Percentiles rank a stretch among this genome's conserved stretches.
Evolutionary conservation across 2,113 vertebrate species (phyloP).

Genomic region (Sarotherodon lohbergeri): DNA sequence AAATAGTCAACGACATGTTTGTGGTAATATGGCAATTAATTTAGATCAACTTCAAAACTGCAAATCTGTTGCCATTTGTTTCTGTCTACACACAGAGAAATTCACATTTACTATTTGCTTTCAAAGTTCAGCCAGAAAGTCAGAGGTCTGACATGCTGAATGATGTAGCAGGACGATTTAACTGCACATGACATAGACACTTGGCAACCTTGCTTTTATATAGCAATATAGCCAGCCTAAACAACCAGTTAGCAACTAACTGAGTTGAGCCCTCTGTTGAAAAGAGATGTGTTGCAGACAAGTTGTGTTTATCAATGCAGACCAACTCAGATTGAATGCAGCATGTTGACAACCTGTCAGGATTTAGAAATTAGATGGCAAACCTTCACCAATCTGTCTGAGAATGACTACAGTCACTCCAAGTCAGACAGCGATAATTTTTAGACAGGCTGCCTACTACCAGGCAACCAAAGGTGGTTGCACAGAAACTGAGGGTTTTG

Average conservation of each 20-base stretch:
- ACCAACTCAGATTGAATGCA: background rate
- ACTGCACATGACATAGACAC: background rate
- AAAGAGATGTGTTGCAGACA: background rate
- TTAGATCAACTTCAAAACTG: background rate
- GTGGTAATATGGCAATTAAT: background rate
- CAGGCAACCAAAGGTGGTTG: background rate
- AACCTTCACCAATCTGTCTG: background rate
- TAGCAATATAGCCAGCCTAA: background rate
- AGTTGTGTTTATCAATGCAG: background rate
- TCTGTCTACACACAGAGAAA: background rate
- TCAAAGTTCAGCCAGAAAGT: background rate
- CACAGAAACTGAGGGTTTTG: background rate
- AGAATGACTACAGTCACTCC: background rate
- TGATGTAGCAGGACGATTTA: background rate
- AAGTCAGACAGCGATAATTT: accelerated
- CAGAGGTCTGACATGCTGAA: background rate
- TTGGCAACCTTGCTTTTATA: background rate
- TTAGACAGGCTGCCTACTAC: background rate
- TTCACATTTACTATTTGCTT: background rate
- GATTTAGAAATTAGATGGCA: background rate
- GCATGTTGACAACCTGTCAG: background rate
- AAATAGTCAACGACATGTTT: background rate
- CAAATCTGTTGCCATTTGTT: background rate
- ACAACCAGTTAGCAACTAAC: background rate
- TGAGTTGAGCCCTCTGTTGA: background rate